Base-by-base conservation (phyloP, 1,140 invertebrate genomes). In the Pogonomyrmex barbatus region DNA sequence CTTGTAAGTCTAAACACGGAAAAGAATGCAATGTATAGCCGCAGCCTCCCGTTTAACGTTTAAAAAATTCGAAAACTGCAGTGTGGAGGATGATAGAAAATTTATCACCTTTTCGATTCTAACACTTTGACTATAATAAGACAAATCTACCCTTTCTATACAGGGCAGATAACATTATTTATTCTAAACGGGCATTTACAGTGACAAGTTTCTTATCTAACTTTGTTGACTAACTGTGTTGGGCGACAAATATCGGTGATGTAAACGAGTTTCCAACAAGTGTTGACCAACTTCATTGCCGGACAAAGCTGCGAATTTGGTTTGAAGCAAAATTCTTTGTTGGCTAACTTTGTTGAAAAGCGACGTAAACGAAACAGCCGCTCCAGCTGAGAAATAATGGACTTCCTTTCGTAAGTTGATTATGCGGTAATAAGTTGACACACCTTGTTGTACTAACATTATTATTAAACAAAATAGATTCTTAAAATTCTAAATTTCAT, bases 281-380 rank as follows among this genome's bases (percentile, higher is more conserved):
- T 47, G 75, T 39, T 47, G 30, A 63, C 42, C 58, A 36, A 78
- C 58, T 63, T 62, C 39, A 60, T 62, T 78, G 52, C n/a, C 14
- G 42, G 30, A 52, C 56, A 63, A 63, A 78, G 42, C 42, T 77
- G 42, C 14, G 42, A 78, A 78, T 78, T 78, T 36, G 33, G 12
- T 63, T 63, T 62, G 24, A 62, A 63, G 42, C 42, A n/a, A 77
- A 63, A 76, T 76, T 77, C 58, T 77, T 77, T 77, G 58, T 62
- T 63, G 58, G 36, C 14, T 47, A 63, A 63, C 24, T 63, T 63
- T 62, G 75, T 77, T 63, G 30, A 4, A 9, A 62, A 62, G 10
- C 24, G 24, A 76, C 56, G 75, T 47, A 77, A 63, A 77, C 12
- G 58, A 9, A 45, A 47, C 17, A 78, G 4, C 24, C 30, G 63